Evolutionary conservation across 2,888 invertebrate species (phyloP).

Genomic region (Pristionchus exspectatus): DNA sequence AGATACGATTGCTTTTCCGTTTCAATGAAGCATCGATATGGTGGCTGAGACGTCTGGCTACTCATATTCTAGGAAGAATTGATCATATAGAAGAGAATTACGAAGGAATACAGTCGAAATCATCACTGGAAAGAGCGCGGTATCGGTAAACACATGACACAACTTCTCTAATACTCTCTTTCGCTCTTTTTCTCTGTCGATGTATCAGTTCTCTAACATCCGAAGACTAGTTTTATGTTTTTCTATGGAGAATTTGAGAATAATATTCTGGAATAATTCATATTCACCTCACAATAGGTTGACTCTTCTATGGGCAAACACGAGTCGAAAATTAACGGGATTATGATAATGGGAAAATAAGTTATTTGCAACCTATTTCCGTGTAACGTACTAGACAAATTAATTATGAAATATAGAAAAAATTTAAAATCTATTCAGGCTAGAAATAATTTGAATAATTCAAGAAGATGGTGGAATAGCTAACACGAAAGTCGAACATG

Average conservation of each 20-base stretch:
- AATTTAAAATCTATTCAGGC: no score
- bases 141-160: constrained; percentile 44
- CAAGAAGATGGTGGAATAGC: background rate
- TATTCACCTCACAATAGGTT: no score
- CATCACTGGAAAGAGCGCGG: constrained; percentile 4
- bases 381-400: background rate
- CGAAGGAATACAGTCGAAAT: background rate
- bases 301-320: no score
- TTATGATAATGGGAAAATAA: no score
- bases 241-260: background rate
- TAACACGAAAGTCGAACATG: no score
- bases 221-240: background rate
- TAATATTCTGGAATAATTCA: background rate
- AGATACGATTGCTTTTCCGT: constrained; percentile 9
- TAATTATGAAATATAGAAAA: background rate
- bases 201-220: background rate
- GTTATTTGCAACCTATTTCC: no score
- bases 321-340: no score
- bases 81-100: background rate
- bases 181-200: background rate
- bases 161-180: background rate
- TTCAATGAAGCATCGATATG: constrained; percentile 25
- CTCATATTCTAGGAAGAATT: background rate
- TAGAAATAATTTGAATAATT: background rate
- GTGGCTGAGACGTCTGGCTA: background rate